Percentiles rank a stretch among this genome's conserved stretches.
Conservation (phyloP, 1,140 invertebrate species). For the Octopus bimaculoides region DNA sequence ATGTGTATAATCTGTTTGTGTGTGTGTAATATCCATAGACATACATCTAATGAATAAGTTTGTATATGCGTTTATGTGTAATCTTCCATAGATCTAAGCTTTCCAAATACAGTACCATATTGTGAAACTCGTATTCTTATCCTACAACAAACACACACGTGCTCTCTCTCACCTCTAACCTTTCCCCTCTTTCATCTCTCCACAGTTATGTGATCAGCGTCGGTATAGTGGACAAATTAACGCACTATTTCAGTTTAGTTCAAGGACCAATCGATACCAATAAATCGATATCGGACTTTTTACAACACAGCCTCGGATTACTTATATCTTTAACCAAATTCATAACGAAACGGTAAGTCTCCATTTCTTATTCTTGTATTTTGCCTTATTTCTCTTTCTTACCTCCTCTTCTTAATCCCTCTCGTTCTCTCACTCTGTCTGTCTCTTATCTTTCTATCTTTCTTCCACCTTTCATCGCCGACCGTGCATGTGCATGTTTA, state of each 20-base stretch:
- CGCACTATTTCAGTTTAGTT: slow-evolving; percentile 66
- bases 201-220: slow-evolving; percentile 69
- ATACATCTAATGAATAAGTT: no score
- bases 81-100: no score
- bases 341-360: slow-evolving; percentile 55
- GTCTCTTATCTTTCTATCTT: not conserved
- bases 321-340: slow-evolving; percentile 63
- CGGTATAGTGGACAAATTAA: slow-evolving; percentile 68
- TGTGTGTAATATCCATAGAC: no score
- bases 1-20: no score
- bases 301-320: slow-evolving; percentile 63
- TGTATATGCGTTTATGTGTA: no score
- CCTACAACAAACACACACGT: not conserved
- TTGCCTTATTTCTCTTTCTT: not conserved
- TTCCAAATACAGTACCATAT: no score
- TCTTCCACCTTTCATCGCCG: not conserved
- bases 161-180: not conserved
- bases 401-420: not conserved
- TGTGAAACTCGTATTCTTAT: no score
- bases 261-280: slow-evolving; percentile 66
- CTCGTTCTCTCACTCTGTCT: not conserved
- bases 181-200: slow-evolving; percentile 25
- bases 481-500: not conserved
- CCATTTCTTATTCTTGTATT: not conserved
- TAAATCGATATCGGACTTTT: slow-evolving; percentile 59